These are phyloP conservation scores for Drosophila chauvacae DNA, from an alignment of 1,140 invertebrate species.

Conservation along the genomic window DNA sequence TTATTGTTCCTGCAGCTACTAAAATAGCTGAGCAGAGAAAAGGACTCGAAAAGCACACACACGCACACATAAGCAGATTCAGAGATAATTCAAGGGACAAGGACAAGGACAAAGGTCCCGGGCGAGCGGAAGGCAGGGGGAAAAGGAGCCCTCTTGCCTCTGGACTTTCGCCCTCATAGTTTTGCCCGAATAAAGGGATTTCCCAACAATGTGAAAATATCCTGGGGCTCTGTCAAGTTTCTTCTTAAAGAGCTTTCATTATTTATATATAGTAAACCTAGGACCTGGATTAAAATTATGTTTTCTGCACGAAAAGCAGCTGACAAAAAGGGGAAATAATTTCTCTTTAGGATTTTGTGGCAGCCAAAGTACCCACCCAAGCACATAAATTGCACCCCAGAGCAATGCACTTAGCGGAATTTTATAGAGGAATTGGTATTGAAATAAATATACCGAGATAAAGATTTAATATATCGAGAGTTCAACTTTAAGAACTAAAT, in stretches of 20 bases:
- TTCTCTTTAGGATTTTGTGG: conserved; percentile 25
- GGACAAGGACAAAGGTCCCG: conserved; percentile 31
- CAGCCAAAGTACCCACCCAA: conserved; percentile 14
- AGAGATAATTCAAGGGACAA: conserved; percentile 46
- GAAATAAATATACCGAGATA: neutral
- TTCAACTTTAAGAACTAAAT: no score
- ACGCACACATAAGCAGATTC: conserved; percentile 14
- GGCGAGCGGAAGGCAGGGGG: neutral
- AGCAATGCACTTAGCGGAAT: neutral
- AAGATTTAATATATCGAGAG: neutral
- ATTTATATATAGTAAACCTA: conserved; percentile 53
- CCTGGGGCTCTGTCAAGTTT: conserved; percentile 49
- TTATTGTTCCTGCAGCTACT: conserved; percentile 39
- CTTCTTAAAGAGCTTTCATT: conserved; percentile 70
- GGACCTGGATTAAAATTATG: conserved; percentile 53
- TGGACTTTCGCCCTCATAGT: conserved; percentile 17
- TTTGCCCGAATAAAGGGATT: conserved; percentile 34
- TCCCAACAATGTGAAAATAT: conserved; percentile 52
- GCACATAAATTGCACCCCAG: conserved; percentile 32
- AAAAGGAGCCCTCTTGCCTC: conserved; percentile 3
- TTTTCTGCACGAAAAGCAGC: conserved; percentile 28
- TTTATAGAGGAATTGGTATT: neutral
- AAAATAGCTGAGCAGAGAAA: conserved; percentile 34
- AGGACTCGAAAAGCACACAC: conserved; percentile 30
- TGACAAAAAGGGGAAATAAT: conserved; percentile 19